Conservation (phyloP, 2,797 vertebrate species). For the Semaprochilodus insignis region DNA sequence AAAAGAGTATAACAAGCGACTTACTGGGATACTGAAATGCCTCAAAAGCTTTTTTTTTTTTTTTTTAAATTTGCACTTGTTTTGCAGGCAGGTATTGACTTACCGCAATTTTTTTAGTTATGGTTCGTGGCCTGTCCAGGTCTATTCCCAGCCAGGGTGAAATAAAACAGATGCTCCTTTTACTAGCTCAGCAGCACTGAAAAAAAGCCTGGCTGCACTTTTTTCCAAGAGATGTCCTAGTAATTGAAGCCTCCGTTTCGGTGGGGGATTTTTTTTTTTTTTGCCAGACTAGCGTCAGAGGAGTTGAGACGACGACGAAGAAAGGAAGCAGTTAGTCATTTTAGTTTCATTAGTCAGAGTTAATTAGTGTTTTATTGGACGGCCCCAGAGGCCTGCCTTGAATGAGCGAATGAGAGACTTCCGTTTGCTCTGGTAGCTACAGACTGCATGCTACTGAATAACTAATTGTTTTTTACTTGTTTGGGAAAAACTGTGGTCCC, state of each 20-base stretch:
- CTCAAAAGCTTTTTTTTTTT: not conserved
- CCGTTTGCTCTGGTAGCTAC: slow-evolving; percentile 33
- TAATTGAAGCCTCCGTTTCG: slow-evolving; percentile 35
- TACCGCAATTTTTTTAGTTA: slow-evolving; percentile 32
- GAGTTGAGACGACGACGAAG: slow-evolving; percentile 17
- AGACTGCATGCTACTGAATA: not conserved
- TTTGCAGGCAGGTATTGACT: slow-evolving; percentile 31
- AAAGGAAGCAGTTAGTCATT: slow-evolving; percentile 43
- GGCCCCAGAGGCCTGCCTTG: slow-evolving; percentile 33
- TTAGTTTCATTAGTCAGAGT: slow-evolving; percentile 51
- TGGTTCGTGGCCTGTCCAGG: slow-evolving; percentile 30
- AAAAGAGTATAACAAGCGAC: not conserved
- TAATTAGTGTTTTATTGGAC: slow-evolving; percentile 54
- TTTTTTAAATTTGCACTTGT: not conserved
- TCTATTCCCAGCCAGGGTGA: slow-evolving; percentile 34
- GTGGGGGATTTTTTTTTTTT: not conserved
- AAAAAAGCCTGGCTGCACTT: slow-evolving; percentile 29
- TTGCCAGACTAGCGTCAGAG: slow-evolving; percentile 9
- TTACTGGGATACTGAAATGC: not conserved
- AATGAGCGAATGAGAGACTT: slow-evolving; percentile 41
- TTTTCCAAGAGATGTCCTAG: slow-evolving; percentile 33
- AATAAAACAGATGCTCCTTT: slow-evolving; percentile 51
- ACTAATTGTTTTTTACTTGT: not conserved
- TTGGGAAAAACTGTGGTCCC: not conserved
- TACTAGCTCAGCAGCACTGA: slow-evolving; percentile 40